Conservation (phyloP, 1,140 invertebrate species). For the Microplitis demolitor region DNA sequence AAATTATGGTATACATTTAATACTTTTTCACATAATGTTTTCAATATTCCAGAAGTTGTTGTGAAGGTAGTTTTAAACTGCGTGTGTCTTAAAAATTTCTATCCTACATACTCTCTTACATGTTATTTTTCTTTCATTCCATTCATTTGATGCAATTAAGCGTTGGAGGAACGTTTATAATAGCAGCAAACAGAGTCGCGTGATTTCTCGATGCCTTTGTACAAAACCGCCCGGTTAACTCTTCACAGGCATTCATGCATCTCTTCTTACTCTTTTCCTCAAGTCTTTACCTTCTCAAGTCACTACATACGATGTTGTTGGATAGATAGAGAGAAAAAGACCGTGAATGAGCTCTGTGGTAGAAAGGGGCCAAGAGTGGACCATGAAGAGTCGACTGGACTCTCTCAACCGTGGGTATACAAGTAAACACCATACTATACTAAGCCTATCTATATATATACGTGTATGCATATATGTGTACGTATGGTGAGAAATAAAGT, state of each 20-base stretch:
- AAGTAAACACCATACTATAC: slow-evolving; percentile 1
- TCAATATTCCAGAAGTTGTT: no score
- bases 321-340: slow-evolving; percentile 1
- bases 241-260: not conserved
- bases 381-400: slow-evolving; percentile 1
- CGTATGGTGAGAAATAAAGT: not conserved
- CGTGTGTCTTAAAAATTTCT: no score
- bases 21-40: no score
- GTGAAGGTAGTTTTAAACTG: no score
- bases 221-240: not conserved
- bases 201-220: slow-evolving; percentile 17
- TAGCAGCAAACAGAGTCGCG: slow-evolving; percentile 18
- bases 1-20: no score
- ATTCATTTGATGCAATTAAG: slow-evolving; percentile 10
- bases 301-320: not conserved
- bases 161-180: slow-evolving; percentile 17
- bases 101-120: not conserved
- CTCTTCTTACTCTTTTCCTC: not conserved
- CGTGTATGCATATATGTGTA: not conserved
- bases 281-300: not conserved
- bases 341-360: not conserved
- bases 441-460: not conserved
- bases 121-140: not conserved
- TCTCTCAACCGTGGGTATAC: not conserved
- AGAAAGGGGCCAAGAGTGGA: slow-evolving; percentile 20